Base-by-base conservation (phyloP, 2,113 vertebrate species). In the Antennarius striatus region DNA sequence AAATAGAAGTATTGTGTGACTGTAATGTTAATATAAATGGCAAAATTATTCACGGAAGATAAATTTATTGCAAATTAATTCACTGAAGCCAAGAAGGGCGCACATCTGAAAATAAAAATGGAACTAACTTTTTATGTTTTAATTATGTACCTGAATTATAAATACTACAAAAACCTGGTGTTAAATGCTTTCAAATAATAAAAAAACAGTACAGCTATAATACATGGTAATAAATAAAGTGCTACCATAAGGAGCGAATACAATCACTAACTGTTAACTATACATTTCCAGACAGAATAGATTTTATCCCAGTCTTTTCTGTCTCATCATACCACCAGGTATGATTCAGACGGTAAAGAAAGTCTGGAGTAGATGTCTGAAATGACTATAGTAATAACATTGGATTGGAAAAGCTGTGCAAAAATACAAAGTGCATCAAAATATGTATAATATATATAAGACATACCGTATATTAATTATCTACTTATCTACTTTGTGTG, bases 221-320 rank as follows among this genome's bases (percentile, higher is more conserved):
- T 15, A 42, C 13, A n/a, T 55, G 54, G 28, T 45, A 74, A 86
- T 81, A 83, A 83, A 89, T 80, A 81, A 90, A 81, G 84, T 87
- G 85, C 90, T 86, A 86, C 71, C 76, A 16, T 52, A 17, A 54
- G 43, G 10, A 54, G 49, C 57, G 50, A 46, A 63, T 64, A 49
- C 76, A 64, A 67, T 55, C 63, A 79, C 72, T 54, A 73, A 57
- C 15, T 70, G 29, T 59, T 12, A 40, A 73, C 65, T 4, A 45
- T 56, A 68, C 16, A 78, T 43, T 36, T 75, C 53, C 71, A 47
- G 22, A 78, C 70, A 82, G 65, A 61, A 69, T 43, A 78, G 14
- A 52, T 51, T 42, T 70, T 66, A 76, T 76, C 13, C 64, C 81
- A 76, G 79, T 84, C 79, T 63, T 81, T 71, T 67, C 45, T 53